Base-by-base conservation (phyloP, 2,113 vertebrate species). In the Eidolon helvum region DNA sequence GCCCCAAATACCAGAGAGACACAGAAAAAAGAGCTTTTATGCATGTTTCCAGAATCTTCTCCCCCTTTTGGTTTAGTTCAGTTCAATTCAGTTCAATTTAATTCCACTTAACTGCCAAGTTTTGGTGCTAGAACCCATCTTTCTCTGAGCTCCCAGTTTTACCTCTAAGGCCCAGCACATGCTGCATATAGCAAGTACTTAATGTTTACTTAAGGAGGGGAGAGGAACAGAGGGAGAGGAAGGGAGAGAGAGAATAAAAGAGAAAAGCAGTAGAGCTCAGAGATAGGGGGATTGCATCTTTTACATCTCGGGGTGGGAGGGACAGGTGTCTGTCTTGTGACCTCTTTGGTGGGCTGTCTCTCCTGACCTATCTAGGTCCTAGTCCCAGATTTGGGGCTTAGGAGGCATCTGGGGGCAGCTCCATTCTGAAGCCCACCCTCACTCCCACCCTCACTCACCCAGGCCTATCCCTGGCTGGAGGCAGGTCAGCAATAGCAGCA, bases 361-460 rank as follows among this genome's bases (percentile, higher is more conserved):
- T 48, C 22, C 53, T 16, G 48, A 38, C 22, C 35, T 61, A 48
- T 35, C 38, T 53, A 72, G 43, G 33, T 40, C 55, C 55, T 45
- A 14, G 87, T 38, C 33, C 33, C 89, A 72, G 24, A 50, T 57
- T 22, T 24, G 22, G n/a, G 22, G 45, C 35, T 33, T n/a, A 2
- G 53, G 45, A 85, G 77, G 57, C 3, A 61, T 65, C 68, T 2
- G 0, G 68, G 57, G 48, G 22, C 43, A 24, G 71, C 21, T 43
- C 14, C 6, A 0, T 72, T 43, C n/a, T 30, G 35, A 35, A 69
- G 24, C 80, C 69, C 33, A 50, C n/a, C 3, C 15, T 24, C 2
- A 1, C 5, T 22, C 48, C 74, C 55, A 30, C 40, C 21, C 16
- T 57, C 40, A 96, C 97, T 98, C 45, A 98, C 98, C 94, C 50